phyloP scores from a whole-genome alignment of 1,140 invertebrate species.

The Druon quercuslanigerum region DNA sequence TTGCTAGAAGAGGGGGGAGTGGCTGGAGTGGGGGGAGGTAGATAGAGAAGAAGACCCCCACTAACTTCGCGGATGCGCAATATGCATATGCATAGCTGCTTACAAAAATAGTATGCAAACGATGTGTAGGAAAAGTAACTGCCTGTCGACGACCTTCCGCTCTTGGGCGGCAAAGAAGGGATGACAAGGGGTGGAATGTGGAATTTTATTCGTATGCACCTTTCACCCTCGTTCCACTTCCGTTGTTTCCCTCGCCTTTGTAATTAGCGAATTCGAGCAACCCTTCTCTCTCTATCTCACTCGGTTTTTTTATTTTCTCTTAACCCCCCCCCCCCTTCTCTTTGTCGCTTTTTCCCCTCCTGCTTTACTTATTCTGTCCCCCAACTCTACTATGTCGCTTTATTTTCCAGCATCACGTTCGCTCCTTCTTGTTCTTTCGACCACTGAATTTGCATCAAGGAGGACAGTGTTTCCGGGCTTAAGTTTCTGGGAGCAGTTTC shows the following conservation, averaged over 20 bases:
- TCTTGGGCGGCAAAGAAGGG: conserved; percentile 43
- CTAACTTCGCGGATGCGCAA: conserved; percentile 55
- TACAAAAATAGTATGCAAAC: conserved; percentile 69
- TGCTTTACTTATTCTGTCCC: conserved; percentile 29
- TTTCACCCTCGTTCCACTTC: conserved; percentile 5
- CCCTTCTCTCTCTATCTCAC: not conserved
- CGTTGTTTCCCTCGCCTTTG: conserved; percentile 38
- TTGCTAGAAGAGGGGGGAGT: conserved; percentile 19
- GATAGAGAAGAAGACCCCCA: conserved; percentile 28
- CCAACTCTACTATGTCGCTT: conserved; percentile 16
- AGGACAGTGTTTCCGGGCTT: conserved; percentile 10
- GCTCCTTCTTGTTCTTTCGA: conserved; percentile 14
- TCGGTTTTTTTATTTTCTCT: conserved; percentile 25
- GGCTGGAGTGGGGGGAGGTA: conserved; percentile 37
- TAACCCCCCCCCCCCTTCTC: not conserved
- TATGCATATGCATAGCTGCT: conserved; percentile 71
- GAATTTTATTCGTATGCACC: conserved; percentile 13
- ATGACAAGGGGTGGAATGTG: conserved; percentile 23
- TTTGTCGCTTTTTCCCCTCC: not conserved
- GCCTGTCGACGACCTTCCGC: conserved; percentile 54
- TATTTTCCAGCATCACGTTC: conserved; percentile 15
- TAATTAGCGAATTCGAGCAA: conserved; percentile 41
- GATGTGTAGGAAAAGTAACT: conserved; percentile 66
- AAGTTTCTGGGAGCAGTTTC: conserved; percentile 9
- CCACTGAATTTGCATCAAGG: conserved; percentile 18